A percentile compares a stretch with the other conserved stretches of the same genome.
phyloP scores from a whole-genome alignment of 2,888 invertebrate species.

The Cyclophora punctaria region DNA sequence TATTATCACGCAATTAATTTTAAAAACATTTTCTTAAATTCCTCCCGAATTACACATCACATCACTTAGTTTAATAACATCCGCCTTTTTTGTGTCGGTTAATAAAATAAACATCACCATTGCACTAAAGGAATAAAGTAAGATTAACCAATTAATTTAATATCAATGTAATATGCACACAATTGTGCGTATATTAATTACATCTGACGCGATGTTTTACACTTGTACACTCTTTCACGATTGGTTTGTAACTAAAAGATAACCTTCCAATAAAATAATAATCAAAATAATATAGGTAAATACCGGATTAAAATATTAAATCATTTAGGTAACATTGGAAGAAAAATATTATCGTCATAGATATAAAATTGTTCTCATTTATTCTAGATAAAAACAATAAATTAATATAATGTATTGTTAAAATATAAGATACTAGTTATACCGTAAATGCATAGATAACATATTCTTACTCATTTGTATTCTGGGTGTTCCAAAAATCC shows the following conservation, averaged over 20 bases:
- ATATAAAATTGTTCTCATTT: conserved; percentile 5
- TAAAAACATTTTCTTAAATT: conserved; percentile 4
- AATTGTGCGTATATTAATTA: too few species aligned
- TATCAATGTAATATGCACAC: too few species aligned
- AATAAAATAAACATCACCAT: too few species aligned
- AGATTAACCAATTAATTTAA: too few species aligned
- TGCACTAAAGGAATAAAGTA: too few species aligned
- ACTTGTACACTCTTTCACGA: not conserved
- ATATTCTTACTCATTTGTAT: too few species aligned
- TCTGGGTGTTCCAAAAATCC: too few species aligned
- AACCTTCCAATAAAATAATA: not conserved
- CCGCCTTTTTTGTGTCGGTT: too few species aligned
- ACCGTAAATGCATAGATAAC: conserved; percentile 3
- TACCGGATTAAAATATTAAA: not conserved
- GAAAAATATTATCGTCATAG: not conserved
- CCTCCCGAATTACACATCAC: conserved; percentile 2
- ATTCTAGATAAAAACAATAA: conserved; percentile 10
- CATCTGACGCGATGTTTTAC: not conserved
- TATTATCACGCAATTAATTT: conserved; percentile 15
- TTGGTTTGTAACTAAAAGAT: not conserved
- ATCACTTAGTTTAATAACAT: too few species aligned
- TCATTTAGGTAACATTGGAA: not conserved
- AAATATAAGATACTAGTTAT: too few species aligned
- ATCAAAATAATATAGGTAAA: not conserved
- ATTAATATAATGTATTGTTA: conserved; percentile 1